Base-by-base conservation (phyloP, 2,888 invertebrate species). In the Pristionchus mayeri region DNA sequence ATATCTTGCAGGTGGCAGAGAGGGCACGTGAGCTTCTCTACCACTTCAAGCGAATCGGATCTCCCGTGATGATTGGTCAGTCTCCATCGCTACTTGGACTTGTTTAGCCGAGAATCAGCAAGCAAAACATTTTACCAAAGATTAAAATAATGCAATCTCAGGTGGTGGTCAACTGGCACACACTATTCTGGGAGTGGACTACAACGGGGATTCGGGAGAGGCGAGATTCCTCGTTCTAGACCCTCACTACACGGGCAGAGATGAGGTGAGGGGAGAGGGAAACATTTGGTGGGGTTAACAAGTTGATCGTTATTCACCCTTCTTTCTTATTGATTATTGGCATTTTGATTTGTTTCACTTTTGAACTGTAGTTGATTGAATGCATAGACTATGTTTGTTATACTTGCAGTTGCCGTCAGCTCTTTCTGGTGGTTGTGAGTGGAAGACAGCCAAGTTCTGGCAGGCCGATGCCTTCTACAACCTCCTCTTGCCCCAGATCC, bases 81-180 rank as follows among this genome's bases (percentile, higher is more conserved):
- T 84, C n/a, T n/a, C n/a, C n/a, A n/a, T n/a, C n/a, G n/a, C n/a
- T n/a, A n/a, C n/a, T n/a, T n/a, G n/a, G n/a, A n/a, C n/a, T n/a
- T n/a, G n/a, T n/a, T n/a, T n/a, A n/a, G n/a, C n/a, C n/a, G n/a
- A n/a, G n/a, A n/a, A n/a, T n/a, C n/a, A n/a, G n/a, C 6, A 21
- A 16, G 34, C 4, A 67, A 37, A 37, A 30, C 13, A 6, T 13
- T 11, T 13, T 34, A 4, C 13, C 21, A 9, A 75, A 75, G 16
- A 40, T 0, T 24, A 48, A 24, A 50, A 48, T 27, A 63, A 27
- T 63, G 44, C 9, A 21, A 37, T 86, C 92, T 71, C 92, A 96
- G 97, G 97, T 92, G 99, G 99, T 34, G 98, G 98, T 88, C 97
- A 97, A 54, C 94, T 98, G 90, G 99, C 99, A 0, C 98, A 99